Evolutionary conservation across 2,888 invertebrate species (phyloP).

Genomic region (Leptinotarsa haldemani): DNA sequence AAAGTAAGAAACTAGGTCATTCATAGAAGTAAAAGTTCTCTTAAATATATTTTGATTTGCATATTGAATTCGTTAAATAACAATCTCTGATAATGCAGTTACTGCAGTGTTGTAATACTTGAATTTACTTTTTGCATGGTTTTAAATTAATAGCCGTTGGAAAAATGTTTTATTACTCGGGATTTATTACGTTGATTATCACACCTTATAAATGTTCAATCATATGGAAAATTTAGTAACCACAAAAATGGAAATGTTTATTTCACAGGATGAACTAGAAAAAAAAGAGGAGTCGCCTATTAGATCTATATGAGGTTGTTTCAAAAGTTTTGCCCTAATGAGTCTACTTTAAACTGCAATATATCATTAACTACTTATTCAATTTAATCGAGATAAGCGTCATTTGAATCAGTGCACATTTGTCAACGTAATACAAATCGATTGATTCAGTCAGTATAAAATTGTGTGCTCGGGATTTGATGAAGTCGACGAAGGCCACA

Average conservation of each 20-base stretch:
- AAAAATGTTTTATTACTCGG: slow-evolving; percentile 10
- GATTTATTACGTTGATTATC: slow-evolving; percentile 1
- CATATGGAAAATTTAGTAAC: not conserved
- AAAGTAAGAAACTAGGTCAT: slow-evolving; percentile 46
- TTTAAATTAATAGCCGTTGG: slow-evolving; percentile 13
- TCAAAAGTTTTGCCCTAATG: too few species aligned
- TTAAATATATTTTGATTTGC: slow-evolving; percentile 47
- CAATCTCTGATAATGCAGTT: slow-evolving; percentile 37
- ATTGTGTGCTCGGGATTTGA: too few species aligned
- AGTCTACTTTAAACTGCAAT: too few species aligned
- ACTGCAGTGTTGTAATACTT: slow-evolving; percentile 46
- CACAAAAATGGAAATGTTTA: not conserved
- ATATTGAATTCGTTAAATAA: slow-evolving; percentile 41
- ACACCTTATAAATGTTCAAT: slow-evolving; percentile 7
- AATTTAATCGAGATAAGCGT: too few species aligned
- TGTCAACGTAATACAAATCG: too few species aligned
- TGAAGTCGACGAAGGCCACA: too few species aligned
- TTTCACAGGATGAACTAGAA: not conserved
- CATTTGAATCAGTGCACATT: too few species aligned
- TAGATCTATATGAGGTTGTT: too few species aligned
- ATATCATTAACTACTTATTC: too few species aligned
- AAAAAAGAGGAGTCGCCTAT: too few species aligned
- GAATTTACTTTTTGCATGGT: slow-evolving; percentile 46
- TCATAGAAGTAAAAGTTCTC: slow-evolving; percentile 51
- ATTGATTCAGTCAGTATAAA: too few species aligned